Conservation (phyloP, 2,888 invertebrate species). For the Tetramorium bicarinatum region DNA sequence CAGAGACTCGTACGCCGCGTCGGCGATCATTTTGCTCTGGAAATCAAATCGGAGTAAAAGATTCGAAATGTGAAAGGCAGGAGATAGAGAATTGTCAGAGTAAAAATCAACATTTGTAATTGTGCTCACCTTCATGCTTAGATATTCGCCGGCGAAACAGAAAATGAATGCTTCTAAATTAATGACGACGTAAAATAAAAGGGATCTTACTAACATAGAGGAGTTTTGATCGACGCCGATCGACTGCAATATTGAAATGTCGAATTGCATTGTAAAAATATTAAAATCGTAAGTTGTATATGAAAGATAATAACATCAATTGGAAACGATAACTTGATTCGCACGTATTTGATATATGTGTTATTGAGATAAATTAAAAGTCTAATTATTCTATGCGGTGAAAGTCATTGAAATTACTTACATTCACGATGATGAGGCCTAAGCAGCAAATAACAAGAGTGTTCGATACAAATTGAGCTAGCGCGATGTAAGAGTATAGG, state of each 20-base stretch:
- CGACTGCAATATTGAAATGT: slow-evolving; percentile 32
- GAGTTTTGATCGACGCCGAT: slow-evolving; percentile 4
- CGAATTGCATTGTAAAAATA: background rate
- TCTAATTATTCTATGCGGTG: background rate
- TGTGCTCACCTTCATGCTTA: slow-evolving; percentile 58
- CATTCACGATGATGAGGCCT: slow-evolving; percentile 67
- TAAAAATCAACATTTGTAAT: background rate
- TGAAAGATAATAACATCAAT: background rate
- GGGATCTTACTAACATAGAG: slow-evolving; percentile 57
- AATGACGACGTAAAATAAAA: slow-evolving; percentile 56
- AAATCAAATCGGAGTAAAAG: slow-evolving; percentile 11
- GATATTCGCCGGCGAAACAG: slow-evolving; percentile 67
- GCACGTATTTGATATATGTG: background rate
- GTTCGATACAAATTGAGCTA: slow-evolving; percentile 64
- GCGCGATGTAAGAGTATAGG: slow-evolving; percentile 50
- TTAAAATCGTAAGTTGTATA: background rate
- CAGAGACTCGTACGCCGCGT: slow-evolving; percentile 59
- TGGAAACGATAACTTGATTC: background rate
- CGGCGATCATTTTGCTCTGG: slow-evolving; percentile 62
- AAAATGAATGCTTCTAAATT: slow-evolving; percentile 62
- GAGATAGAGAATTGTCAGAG: background rate
- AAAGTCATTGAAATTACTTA: slow-evolving; percentile 50
- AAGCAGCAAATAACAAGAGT: slow-evolving; percentile 65
- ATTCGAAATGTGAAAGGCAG: background rate
- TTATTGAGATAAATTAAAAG: background rate